Evolutionary conservation across 2,888 invertebrate species (phyloP).

Genomic region (Archips xylosteana): DNA sequence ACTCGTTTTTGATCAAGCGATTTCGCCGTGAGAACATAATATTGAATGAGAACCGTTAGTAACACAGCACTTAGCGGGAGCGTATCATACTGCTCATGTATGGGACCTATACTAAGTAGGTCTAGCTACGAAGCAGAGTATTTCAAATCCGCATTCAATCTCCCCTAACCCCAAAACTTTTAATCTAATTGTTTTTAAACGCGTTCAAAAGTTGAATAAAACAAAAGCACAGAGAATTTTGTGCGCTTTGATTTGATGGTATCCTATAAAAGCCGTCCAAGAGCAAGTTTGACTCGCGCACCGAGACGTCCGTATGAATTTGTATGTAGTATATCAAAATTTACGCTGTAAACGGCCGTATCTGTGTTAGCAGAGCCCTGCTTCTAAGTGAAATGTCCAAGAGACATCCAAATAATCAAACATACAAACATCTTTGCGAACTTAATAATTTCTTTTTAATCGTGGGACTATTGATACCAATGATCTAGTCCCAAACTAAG

Average conservation of each 20-base stretch:
- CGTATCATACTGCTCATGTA: slow-evolving; percentile 1
- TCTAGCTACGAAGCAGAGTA: slow-evolving; percentile 5
- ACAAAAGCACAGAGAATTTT: not conserved
- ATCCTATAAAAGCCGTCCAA: not conserved
- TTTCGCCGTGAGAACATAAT: slow-evolving; percentile 15
- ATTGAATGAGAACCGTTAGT: slow-evolving; percentile 8
- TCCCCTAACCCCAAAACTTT: slow-evolving; percentile 28
- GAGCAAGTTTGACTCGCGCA: no score
- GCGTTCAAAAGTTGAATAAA: not conserved
- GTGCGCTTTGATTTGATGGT: not conserved
- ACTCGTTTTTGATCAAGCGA: not conserved
- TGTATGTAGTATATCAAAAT: no score
- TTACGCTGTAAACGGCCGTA: no score
- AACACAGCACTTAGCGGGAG: slow-evolving; percentile 8
- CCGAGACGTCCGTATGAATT: no score
- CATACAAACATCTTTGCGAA: no score
- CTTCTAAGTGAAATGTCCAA: no score
- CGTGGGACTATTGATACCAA: no score
- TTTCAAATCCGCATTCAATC: slow-evolving; percentile 26
- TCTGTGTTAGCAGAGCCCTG: no score
- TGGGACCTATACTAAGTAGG: slow-evolving; percentile 3
- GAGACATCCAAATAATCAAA: no score
- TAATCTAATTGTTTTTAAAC: slow-evolving; percentile 40
- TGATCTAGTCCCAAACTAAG: no score
- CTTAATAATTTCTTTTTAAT: no score